Conservation (phyloP, 2,113 vertebrate species). For the Marcusenius ussheri region DNA sequence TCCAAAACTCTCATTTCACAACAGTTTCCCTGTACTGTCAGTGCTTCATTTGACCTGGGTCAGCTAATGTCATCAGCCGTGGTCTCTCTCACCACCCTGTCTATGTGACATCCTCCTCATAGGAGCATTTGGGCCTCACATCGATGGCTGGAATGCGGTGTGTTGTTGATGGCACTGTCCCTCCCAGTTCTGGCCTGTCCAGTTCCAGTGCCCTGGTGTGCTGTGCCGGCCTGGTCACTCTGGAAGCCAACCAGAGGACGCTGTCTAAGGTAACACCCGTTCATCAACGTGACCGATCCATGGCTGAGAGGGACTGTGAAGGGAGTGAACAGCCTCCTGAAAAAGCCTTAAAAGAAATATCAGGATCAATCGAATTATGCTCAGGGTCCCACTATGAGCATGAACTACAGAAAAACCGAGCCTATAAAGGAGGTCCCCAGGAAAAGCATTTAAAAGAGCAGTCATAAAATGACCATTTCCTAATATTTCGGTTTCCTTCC, state of each 20-base stretch:
- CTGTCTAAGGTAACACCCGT: slow-evolving; percentile 77
- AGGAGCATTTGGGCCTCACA: slow-evolving; percentile 64
- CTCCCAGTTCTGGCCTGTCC: slow-evolving; percentile 89
- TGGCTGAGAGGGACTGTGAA: not conserved
- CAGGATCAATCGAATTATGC: not conserved
- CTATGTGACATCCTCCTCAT: slow-evolving; percentile 25
- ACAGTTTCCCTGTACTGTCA: not conserved
- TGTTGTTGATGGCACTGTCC: slow-evolving; percentile 64
- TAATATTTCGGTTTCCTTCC: not conserved
- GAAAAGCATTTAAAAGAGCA: too few species aligned
- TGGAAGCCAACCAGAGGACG: slow-evolving; percentile 73
- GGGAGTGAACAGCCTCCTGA: not conserved
- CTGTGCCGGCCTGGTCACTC: slow-evolving; percentile 74
- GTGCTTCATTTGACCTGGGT: not conserved
- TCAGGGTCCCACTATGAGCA: not conserved
- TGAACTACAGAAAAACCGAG: not conserved
- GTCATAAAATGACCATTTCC: not conserved
- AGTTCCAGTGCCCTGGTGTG: slow-evolving; percentile 97
- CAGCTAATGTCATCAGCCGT: too few species aligned
- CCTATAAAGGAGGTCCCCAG: not conserved
- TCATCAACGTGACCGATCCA: not conserved
- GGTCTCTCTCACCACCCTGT: slow-evolving; percentile 37
- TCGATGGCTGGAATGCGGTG: slow-evolving; percentile 78
- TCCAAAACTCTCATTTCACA: not conserved
- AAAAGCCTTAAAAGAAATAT: not conserved